Evolutionary conservation across 2,113 vertebrate species (phyloP), one percentile per base, ranked within the genome.

Genomic region (Trichechus manatus): DNA sequence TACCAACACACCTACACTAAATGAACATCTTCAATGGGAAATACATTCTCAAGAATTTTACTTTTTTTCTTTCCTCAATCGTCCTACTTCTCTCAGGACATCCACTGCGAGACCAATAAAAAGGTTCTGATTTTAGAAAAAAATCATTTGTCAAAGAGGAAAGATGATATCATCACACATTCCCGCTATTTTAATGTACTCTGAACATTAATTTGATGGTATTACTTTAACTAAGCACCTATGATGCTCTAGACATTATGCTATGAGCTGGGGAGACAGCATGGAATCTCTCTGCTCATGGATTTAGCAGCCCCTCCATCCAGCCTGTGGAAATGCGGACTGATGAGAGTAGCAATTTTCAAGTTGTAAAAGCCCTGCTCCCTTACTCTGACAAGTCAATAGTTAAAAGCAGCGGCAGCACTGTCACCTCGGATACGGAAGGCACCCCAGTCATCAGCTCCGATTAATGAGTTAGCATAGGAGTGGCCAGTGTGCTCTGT

Each of bases 121-220:
- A 72, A n/a, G 15, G 3, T 50, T 72, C 8, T 70, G 42, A 89
- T 22, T 87, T 91, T 72, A 25, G 39, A 82, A 59, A 84, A 85
- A 56, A 87, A 87, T 36, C 23, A 83, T 79, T 59, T 87, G 39
- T 91, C 59, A 88, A 93, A 91, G 44, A 82, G 22, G 70, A 92
- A 89, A 80, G 27, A 50, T 42, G 7, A 7, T 19, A n/a, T 22
- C 6, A 2, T 9, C 9, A 83, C 11, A 29, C 27, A 42, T 33
- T 81, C 79, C 36, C 44, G 36, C 19, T 14, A 50, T 47, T 79
- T 50, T 6, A 79, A 50, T 19, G 29, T 1, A 17, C 42, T 50
- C 6, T 6, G 25, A 31, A 50, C 27, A 29, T 50, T 15, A 50
- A 31, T 79, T 19, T 17, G 27, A 31, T 22, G 75, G 2, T 63